Evolutionary conservation across 2,797 vertebrate genomes (phyloP), one percentile per base, ranked within the genome.

Genomic region (Leptatherina wallacei): DNA sequence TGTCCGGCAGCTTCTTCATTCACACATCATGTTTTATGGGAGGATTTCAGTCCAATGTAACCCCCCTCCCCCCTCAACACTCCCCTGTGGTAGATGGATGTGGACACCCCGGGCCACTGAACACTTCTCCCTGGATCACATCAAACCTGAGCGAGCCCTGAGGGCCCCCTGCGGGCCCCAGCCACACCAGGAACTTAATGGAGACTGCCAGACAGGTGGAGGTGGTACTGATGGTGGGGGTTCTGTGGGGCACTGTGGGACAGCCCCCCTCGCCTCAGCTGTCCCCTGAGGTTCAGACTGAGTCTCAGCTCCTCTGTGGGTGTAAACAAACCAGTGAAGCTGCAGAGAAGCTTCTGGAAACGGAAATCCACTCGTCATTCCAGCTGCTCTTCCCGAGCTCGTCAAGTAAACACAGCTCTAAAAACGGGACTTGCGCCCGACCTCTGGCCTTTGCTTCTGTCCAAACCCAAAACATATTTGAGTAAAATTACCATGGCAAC

Each of bases 121-220:
- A 75, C 82, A 84, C 38, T 80, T 88, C 79, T 61, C 47, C 73
- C 71, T 72, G 70, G 83, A 91, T 88, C 80, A 89, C 81, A 77
- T 88, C 88, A 82, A 74, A 65, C 72, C 75, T 65, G 76, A 61
- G 36, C 3, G 24, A 88, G 87, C 87, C 91, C 87, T 22, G 73
- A 77, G 86, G 88, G 81, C 69, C 69, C 52, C 35, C 72, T 38
- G 44, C 32, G 42, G 65, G 73, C 77, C 77, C 69, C 47, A 22
- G 62, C 77, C 81, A 27, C 65, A 55, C 77, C 49, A 1, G 52
- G 11, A 74, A 73, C 60, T 84, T 80, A 69, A 74, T 74, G 74
- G 70, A 86, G 63, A 71, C 77, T 14, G 72, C 72, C 47, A 22
- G 52, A 71, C 30, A 49, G 47, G 20, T 49, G 55, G 32, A 62